phyloP scores from a whole-genome alignment of 2,888 invertebrate species.

The Tipula confusa region DNA sequence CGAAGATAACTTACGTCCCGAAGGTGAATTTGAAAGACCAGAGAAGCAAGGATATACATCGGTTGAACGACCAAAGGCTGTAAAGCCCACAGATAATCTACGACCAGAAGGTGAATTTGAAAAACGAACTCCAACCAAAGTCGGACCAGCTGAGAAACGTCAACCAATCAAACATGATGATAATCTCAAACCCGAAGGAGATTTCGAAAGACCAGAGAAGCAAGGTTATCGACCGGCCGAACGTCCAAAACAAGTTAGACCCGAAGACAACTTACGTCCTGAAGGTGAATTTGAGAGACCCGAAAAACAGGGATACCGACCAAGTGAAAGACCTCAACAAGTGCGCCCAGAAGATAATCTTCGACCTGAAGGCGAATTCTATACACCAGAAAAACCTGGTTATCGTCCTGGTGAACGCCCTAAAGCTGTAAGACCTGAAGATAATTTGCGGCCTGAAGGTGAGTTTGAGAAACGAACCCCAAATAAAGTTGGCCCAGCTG shows the following conservation, averaged over 20 bases:
- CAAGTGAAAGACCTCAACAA: slow-evolving; percentile 54
- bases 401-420: slow-evolving; percentile 50
- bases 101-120: slow-evolving; percentile 51
- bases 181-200: slow-evolving; percentile 52
- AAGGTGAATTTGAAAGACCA: slow-evolving; percentile 53
- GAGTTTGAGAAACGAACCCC: slow-evolving; percentile 46
- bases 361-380: slow-evolving; percentile 53
- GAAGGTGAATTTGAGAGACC: slow-evolving; percentile 51
- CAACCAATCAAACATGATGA: slow-evolving; percentile 49
- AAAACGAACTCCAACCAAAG: slow-evolving; percentile 46
- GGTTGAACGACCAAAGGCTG: slow-evolving; percentile 50
- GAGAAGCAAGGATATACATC: slow-evolving; percentile 47
- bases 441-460: slow-evolving; percentile 54
- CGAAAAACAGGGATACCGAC: slow-evolving; percentile 46
- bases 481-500: slow-evolving; percentile 35
- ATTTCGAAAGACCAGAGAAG: slow-evolving; percentile 54
- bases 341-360: slow-evolving; percentile 60
- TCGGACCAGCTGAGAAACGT: slow-evolving; percentile 50
- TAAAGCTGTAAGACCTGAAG: slow-evolving; percentile 48
- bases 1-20: slow-evolving; percentile 54
- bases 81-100: slow-evolving; percentile 44
- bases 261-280: slow-evolving; percentile 58
- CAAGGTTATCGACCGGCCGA: slow-evolving; percentile 55
- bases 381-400: slow-evolving; percentile 48
- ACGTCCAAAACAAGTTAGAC: slow-evolving; percentile 55